These are phyloP conservation scores for Diachasmimorpha longicaudata DNA, from an alignment of 1,140 invertebrate genomes.

Conservation along the genomic window DNA sequence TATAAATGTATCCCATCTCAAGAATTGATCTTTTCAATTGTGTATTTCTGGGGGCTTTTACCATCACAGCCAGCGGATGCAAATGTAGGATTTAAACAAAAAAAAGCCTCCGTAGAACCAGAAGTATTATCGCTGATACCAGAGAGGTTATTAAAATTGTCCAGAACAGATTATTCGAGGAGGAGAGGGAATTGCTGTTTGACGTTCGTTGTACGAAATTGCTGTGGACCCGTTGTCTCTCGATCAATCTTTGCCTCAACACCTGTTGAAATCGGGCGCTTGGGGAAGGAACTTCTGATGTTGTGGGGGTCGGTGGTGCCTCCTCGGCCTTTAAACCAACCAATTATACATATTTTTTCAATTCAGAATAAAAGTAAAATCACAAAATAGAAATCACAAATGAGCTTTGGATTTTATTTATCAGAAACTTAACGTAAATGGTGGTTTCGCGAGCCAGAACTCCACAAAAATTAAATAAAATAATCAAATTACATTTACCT, in stretches of 20 bases:
- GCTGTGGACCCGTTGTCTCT: slow-evolving; percentile 31
- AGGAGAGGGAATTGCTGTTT: slow-evolving; percentile 45
- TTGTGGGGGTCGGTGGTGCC: slow-evolving; percentile 27
- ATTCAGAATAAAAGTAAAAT: too few relatives aligned
- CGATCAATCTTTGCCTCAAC: slow-evolving; percentile 48
- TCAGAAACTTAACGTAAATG: too few relatives aligned
- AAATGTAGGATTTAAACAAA: slow-evolving; percentile 43
- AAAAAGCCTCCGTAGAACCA: slow-evolving; percentile 56
- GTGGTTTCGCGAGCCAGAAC: too few relatives aligned
- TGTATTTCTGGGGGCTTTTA: not conserved
- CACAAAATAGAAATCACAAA: slow-evolving; percentile 21
- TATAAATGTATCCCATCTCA: not conserved
- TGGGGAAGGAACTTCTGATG: slow-evolving; percentile 35
- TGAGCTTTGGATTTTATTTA: too few relatives aligned
- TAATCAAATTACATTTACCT: slow-evolving; percentile 1
- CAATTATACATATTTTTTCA: too few relatives aligned
- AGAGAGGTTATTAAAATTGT: slow-evolving; percentile 52
- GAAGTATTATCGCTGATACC: slow-evolving; percentile 52
- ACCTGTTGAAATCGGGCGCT: slow-evolving; percentile 38
- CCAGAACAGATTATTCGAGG: slow-evolving; percentile 56
- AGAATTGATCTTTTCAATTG: not conserved
- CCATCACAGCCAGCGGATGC: slow-evolving; percentile 34
- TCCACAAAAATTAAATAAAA: too few relatives aligned
- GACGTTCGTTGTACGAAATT: slow-evolving; percentile 36
- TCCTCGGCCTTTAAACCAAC: slow-evolving; percentile 54